Evolutionary conservation across 2,888 invertebrate species (phyloP).

Genomic region (Eurytoma adleriae): DNA sequence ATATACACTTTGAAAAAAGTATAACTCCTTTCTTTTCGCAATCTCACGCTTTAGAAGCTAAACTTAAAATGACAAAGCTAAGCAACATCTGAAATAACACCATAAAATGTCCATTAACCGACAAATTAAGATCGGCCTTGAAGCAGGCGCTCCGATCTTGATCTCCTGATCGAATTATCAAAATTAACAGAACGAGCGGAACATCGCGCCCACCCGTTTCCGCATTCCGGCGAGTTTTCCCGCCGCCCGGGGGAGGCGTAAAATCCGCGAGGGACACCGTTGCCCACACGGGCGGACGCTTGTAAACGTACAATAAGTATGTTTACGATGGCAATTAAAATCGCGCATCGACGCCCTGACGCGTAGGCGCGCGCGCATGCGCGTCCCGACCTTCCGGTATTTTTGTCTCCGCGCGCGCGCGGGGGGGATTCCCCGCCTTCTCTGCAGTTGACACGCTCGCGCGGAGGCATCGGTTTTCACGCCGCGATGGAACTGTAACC

Average conservation of each 20-base stretch:
- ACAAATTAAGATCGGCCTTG: too few species aligned
- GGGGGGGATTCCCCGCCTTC: not conserved
- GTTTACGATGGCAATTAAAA: slow-evolving; percentile 73
- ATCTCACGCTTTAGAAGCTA: not conserved
- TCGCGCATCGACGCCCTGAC: slow-evolving; percentile 54
- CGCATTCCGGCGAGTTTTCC: slow-evolving; percentile 4
- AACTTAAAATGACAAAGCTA: not conserved
- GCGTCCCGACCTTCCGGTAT: slow-evolving; percentile 16
- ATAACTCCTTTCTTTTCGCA: too few species aligned
- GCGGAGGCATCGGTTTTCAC: not conserved
- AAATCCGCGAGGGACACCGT: too few species aligned
- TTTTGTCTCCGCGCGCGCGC: not conserved
- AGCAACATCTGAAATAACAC: not conserved
- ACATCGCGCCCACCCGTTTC: not conserved
- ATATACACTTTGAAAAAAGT: too few species aligned
- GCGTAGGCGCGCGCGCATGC: slow-evolving; percentile 2
- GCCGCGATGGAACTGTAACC: not conserved
- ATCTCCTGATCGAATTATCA: not conserved
- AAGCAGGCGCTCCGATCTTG: not conserved
- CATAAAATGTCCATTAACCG: too few species aligned
- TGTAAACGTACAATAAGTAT: slow-evolving; percentile 55
- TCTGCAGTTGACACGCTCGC: not conserved
- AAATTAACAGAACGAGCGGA: not conserved
- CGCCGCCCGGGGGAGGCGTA: not conserved
- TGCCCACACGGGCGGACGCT: too few species aligned